Conservation (phyloP, 2,888 invertebrate species). For the Auanema sp. region DNA sequence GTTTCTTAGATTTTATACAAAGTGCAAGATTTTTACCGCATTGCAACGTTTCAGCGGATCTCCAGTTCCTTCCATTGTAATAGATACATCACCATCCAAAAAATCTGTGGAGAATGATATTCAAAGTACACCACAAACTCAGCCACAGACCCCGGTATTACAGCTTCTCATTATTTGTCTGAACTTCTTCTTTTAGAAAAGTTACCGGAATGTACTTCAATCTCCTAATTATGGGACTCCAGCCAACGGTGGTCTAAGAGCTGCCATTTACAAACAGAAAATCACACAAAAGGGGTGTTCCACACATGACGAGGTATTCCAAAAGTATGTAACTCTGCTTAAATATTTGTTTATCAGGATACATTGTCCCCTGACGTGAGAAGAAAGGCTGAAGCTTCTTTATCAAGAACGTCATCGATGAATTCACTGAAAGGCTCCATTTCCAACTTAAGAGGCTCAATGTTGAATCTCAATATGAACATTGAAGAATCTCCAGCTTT, state of each 20-base stretch:
- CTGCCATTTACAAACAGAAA: neutral
- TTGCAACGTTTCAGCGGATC: slow-evolving; percentile 12
- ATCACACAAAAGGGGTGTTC: slow-evolving; percentile 21
- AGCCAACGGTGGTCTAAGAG: no score
- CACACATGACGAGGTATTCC: slow-evolving; percentile 16
- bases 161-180: no score
- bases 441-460: slow-evolving; percentile 14
- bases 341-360: slow-evolving; percentile 6
- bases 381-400: slow-evolving; percentile 15
- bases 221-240: no score
- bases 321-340: neutral
- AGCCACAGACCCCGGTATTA: no score
- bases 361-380: slow-evolving; percentile 18
- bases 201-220: no score
- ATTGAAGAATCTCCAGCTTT: slow-evolving; percentile 15
- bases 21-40: neutral
- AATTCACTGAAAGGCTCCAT: slow-evolving; percentile 17
- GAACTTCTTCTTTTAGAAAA: no score
- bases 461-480: slow-evolving; percentile 7
- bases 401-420: slow-evolving; percentile 18
- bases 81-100: slow-evolving; percentile 2
- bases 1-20: neutral
- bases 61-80: slow-evolving; percentile 14
- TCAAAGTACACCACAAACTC: slow-evolving; percentile 13
- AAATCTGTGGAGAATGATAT: no score